A percentile compares a stretch with the other conserved stretches of the same genome.
Evolutionary conservation across 1,140 invertebrate species (phyloP).

Genomic region (Heliconius himera): DNA sequence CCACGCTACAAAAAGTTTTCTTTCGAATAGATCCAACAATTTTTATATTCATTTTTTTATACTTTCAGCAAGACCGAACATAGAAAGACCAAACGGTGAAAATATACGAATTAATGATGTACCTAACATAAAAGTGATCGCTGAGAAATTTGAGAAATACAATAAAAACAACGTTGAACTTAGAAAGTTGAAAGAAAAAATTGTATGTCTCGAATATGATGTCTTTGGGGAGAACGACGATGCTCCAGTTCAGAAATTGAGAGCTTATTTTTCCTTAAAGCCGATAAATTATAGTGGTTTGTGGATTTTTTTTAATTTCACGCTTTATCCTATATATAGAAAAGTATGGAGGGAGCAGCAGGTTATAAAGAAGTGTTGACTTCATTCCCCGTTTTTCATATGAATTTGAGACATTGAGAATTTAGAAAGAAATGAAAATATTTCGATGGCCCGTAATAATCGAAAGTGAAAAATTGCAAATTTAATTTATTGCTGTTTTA

Average conservation of each 20-base stretch:
- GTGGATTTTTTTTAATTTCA: neutral
- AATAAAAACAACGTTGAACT: slow-evolving; percentile 67
- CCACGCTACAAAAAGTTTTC: too few species aligned
- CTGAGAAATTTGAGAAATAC: slow-evolving; percentile 63
- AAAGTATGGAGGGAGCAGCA: too few species aligned
- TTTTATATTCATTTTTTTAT: neutral
- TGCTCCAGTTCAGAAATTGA: slow-evolving; percentile 54
- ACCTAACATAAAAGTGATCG: slow-evolving; percentile 64
- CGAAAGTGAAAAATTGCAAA: too few species aligned
- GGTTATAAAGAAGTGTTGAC: too few species aligned
- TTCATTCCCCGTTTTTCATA: too few species aligned
- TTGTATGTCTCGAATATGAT: slow-evolving; percentile 69
- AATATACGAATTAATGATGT: slow-evolving; percentile 50
- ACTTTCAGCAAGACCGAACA: neutral
- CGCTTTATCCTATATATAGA: neutral
- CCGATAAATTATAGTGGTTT: slow-evolving; percentile 23
- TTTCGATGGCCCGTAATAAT: too few species aligned
- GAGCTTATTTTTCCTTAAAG: slow-evolving; percentile 66
- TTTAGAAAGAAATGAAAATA: too few species aligned
- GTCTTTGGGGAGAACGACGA: slow-evolving; percentile 17
- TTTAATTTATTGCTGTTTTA: too few species aligned
- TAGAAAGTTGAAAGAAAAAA: slow-evolving; percentile 62
- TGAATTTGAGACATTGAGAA: too few species aligned
- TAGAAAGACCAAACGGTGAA: neutral
- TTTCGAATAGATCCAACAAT: too few species aligned